Evolutionary conservation across 2,888 invertebrate species (phyloP).

Genomic region (Drosophila ochracea): DNA sequence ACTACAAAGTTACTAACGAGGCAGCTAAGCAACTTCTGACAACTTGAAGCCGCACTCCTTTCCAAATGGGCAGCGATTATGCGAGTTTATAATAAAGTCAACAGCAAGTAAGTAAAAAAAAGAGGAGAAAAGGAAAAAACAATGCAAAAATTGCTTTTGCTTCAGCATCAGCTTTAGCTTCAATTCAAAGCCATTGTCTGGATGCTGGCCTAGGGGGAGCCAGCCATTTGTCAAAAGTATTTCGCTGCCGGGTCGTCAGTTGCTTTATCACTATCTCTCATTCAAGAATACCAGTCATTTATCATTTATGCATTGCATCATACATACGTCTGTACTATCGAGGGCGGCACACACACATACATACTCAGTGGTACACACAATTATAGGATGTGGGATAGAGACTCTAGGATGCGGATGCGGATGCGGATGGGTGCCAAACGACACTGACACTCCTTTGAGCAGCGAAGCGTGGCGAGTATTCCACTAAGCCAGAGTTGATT

Average conservation of each 20-base stretch:
- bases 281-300: slow-evolving; percentile 73
- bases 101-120: slow-evolving; percentile 25
- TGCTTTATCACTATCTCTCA: slow-evolving; percentile 76
- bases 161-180: slow-evolving; percentile 12
- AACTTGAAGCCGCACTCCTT: slow-evolving; percentile 52
- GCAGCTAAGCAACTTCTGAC: slow-evolving; percentile 68
- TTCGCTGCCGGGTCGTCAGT: slow-evolving; percentile 59
- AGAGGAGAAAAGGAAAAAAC: not conserved
- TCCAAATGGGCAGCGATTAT: slow-evolving; percentile 70
- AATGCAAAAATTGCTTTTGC: slow-evolving; percentile 14
- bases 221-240: slow-evolving; percentile 76
- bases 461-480: slow-evolving; percentile 54
- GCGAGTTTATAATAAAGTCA: slow-evolving; percentile 77
- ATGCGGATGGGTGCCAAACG: slow-evolving; percentile 62
- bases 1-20: slow-evolving; percentile 57
- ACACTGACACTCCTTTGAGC: slow-evolving; percentile 73
- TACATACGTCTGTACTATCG: slow-evolving; percentile 39
- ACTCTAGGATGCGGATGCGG: slow-evolving; percentile 21
- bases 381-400: slow-evolving; percentile 18
- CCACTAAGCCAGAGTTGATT: slow-evolving; percentile 72
- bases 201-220: slow-evolving; percentile 26
- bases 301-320: slow-evolving; percentile 78
- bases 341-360: slow-evolving; percentile 25
- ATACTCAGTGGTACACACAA: slow-evolving; percentile 14
- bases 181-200: slow-evolving; percentile 45